A percentile compares a stretch with the other conserved stretches of the same genome.
Conservation (phyloP, 2,113 vertebrate species). For the human (Homo sapiens) region DNA sequence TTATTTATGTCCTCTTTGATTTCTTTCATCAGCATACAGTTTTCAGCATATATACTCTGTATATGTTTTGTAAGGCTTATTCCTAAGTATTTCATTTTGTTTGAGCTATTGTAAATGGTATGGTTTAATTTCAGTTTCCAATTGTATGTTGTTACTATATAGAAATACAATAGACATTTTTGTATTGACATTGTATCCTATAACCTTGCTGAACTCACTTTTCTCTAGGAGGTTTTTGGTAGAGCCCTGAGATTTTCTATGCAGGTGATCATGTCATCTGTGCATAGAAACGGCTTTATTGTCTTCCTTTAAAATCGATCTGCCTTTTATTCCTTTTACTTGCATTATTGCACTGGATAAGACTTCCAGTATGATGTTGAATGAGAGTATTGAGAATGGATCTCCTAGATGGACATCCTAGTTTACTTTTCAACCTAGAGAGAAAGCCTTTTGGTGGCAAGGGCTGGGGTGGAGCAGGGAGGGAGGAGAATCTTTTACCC, state of each 20-base stretch:
- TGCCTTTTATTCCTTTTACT: not conserved
- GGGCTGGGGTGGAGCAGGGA: too few relatives aligned
- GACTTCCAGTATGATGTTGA: not conserved
- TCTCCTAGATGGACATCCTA: not conserved
- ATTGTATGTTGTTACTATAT: not conserved
- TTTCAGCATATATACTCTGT: not conserved
- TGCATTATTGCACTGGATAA: not conserved
- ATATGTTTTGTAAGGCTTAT: not conserved
- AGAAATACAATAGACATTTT: not conserved
- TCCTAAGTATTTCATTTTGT: not conserved
- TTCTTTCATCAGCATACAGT: not conserved
- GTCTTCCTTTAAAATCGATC: not conserved
- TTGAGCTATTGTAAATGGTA: not conserved
- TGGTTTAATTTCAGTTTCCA: not conserved
- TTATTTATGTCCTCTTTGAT: not conserved
- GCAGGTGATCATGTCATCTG: not conserved
- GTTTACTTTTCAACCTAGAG: not conserved
- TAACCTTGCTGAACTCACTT: not conserved
- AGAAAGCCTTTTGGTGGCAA: not conserved
- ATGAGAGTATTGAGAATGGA: not conserved
- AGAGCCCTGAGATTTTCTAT: not conserved
- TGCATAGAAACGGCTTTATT: not conserved
- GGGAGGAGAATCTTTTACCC: not conserved
- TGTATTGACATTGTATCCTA: not conserved
- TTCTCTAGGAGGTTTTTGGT: not conserved